phyloP scores from a whole-genome alignment of 2,113 vertebrate genomes.

The Neolamprologus hecqui region DNA sequence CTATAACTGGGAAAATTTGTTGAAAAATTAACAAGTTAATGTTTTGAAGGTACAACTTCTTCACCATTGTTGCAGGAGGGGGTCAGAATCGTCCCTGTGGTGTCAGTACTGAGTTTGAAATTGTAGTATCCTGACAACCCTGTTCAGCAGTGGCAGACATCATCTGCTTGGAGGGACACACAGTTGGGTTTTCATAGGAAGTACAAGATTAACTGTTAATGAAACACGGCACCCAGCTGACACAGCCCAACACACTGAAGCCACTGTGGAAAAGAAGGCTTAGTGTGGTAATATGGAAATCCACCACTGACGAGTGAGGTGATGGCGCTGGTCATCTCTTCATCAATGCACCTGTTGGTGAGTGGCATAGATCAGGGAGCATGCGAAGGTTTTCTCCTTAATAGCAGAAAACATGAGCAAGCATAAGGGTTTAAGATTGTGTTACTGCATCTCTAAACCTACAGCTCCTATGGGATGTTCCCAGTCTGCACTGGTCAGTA shows the following conservation, averaged over 20 bases:
- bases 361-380: neutral
- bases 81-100: neutral
- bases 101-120: neutral
- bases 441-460: neutral
- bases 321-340: accelerated
- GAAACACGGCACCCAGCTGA: neutral
- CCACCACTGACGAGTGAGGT: neutral
- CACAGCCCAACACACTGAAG: neutral
- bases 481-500: neutral
- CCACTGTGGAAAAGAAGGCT: accelerated
- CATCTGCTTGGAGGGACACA: neutral
- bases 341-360: neutral
- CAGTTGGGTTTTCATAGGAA: neutral
- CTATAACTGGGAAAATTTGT: accelerated
- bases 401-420: accelerated
- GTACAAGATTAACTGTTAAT: neutral
- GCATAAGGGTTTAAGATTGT: neutral
- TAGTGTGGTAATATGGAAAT: accelerated
- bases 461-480: accelerated
- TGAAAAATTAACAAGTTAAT: neutral
- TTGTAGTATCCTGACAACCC: accelerated
- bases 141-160: neutral
- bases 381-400: accelerated
- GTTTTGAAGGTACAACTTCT: neutral
- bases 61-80: accelerated